Conservation (phyloP, 2,113 vertebrate species). For the Scartelaos histophorus region DNA sequence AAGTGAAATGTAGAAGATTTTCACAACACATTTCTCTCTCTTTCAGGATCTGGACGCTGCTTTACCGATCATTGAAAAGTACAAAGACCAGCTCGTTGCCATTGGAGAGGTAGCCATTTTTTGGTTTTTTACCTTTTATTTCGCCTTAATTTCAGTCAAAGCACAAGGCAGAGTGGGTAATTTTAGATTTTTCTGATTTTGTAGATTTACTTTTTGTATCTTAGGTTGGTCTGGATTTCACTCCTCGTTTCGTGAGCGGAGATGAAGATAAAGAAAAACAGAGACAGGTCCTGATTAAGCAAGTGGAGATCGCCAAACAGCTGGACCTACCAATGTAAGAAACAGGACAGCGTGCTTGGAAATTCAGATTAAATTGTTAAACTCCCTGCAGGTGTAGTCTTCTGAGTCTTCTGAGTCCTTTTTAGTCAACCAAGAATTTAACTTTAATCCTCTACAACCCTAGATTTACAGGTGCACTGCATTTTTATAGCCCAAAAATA, state of each 20-base stretch:
- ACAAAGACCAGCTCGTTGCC: slow-evolving; percentile 87
- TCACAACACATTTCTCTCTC: not conserved
- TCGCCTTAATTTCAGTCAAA: too few species aligned
- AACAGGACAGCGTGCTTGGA: too few species aligned
- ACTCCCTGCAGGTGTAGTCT: too few species aligned
- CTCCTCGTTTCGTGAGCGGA: slow-evolving; percentile 83
- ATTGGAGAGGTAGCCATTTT: slow-evolving; percentile 86
- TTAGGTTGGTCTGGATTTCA: slow-evolving; percentile 96
- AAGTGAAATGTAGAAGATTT: too few species aligned
- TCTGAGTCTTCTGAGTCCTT: too few species aligned
- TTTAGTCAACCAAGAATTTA: too few species aligned
- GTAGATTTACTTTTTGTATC: not conserved
- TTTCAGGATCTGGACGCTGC: slow-evolving; percentile 89
- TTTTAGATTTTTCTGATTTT: not conserved
- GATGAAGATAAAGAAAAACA: slow-evolving; percentile 88
- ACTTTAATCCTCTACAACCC: too few species aligned
- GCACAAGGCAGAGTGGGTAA: too few species aligned
- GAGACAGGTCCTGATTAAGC: slow-evolving; percentile 87
- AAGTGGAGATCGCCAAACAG: slow-evolving; percentile 86
- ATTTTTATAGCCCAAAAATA: too few species aligned
- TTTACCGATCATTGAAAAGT: slow-evolving; percentile 87
- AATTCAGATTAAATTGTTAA: too few species aligned
- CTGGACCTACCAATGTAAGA: slow-evolving; percentile 91
- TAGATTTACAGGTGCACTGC: too few species aligned
- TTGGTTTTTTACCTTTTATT: not conserved